A percentile compares a stretch with the other conserved stretches of the same genome.
Evolutionary conservation across 2,797 vertebrate species (phyloP).

Genomic region (Microcaecilia unicolor): DNA sequence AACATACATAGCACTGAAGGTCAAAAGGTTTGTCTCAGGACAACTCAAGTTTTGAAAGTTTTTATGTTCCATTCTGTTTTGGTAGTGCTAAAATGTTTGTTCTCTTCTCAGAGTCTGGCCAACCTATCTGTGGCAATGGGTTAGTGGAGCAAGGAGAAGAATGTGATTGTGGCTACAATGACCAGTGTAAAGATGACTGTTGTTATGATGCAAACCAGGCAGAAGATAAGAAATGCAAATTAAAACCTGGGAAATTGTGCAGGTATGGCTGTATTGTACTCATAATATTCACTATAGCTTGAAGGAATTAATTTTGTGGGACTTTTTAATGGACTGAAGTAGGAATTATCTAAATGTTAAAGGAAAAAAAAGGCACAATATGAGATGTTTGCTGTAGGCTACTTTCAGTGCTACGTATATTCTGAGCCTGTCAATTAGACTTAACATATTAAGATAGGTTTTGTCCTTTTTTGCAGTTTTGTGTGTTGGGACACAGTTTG

Average conservation of each 20-base stretch:
- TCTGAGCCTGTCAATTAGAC: no score
- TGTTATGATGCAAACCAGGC: constrained; percentile 74
- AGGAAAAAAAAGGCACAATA: no score
- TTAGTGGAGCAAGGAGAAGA: constrained; percentile 83
- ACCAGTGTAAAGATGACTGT: constrained; percentile 84
- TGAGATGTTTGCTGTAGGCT: no score
- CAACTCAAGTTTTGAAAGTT: not conserved
- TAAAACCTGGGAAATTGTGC: constrained; percentile 66
- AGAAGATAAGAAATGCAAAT: constrained; percentile 73
- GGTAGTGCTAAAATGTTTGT: no score
- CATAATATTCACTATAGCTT: not conserved
- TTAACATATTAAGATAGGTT: no score
- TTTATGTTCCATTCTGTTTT: no score
- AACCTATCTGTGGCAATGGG: constrained; percentile 93
- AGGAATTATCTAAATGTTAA: no score
- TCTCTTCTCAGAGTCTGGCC: constrained; percentile 76
- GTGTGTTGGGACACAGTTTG: no score
- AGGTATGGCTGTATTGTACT: constrained; percentile 55
- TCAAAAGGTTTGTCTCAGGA: no score
- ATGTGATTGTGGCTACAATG: constrained; percentile 91
- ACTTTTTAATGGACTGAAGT: not conserved
- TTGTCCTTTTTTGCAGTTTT: no score
- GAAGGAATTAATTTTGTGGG: not conserved
- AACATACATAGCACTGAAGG: no score
- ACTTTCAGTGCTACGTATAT: no score